phyloP scores from a whole-genome alignment of 1,140 invertebrate genomes.

The Idris sp. region DNA sequence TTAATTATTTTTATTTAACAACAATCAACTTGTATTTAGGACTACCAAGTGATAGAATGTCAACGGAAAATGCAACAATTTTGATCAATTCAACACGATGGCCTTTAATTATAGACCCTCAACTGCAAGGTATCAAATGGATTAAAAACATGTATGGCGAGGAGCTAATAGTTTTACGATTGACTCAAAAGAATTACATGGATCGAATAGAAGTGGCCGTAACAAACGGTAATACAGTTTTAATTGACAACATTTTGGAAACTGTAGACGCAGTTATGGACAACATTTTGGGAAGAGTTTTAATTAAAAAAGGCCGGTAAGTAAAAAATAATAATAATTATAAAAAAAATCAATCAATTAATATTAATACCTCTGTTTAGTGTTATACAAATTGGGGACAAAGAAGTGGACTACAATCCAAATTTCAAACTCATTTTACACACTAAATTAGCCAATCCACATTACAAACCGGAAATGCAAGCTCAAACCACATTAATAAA shows the following conservation, averaged over 20 bases:
- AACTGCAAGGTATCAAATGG: constrained; percentile 96
- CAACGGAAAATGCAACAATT: constrained; percentile 96
- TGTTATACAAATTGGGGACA: constrained; percentile 95
- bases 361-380: constrained; percentile 94
- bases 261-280: constrained; percentile 93
- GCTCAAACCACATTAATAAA: constrained; percentile 98
- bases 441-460: constrained; percentile 97
- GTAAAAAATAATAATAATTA: constrained; percentile 64
- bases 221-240: constrained; percentile 83
- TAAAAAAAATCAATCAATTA: not conserved
- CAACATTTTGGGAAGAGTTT: constrained; percentile 90
- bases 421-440: constrained; percentile 93
- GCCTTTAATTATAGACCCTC: constrained; percentile 97
- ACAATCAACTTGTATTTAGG: constrained; percentile 72
- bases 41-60: constrained; percentile 94
- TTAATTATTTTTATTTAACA: no score
- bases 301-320: constrained; percentile 89
- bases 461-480: constrained; percentile 99
- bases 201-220: constrained; percentile 91
- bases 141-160: constrained; percentile 90
- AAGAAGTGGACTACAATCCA: constrained; percentile 95
- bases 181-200: constrained; percentile 90
- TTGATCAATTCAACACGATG: constrained; percentile 92
- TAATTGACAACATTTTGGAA: constrained; percentile 95
- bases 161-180: constrained; percentile 85